phyloP scores from a whole-genome alignment of 2,888 invertebrate species.

The Muschampia plurimacula region DNA sequence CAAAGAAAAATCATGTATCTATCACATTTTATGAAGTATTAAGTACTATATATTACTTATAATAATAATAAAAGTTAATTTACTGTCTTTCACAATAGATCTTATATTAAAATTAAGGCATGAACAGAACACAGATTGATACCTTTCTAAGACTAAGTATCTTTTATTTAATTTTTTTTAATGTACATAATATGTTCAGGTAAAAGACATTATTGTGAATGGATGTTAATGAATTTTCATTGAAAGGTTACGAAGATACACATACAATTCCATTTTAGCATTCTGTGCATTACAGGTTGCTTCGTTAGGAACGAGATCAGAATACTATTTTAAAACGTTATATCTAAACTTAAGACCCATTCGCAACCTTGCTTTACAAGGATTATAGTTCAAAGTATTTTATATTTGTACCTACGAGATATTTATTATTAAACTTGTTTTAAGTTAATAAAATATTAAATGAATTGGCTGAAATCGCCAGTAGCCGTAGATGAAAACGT shows the following conservation, averaged over 20 bases:
- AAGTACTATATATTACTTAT: too few species aligned
- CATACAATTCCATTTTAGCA: conserved; percentile 21
- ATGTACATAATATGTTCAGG: background rate
- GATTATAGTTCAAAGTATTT: background rate
- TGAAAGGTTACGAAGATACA: conserved; percentile 20
- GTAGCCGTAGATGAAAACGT: too few species aligned
- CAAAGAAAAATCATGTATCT: too few species aligned
- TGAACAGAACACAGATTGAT: too few species aligned
- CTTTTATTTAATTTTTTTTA: too few species aligned
- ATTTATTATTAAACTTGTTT: background rate
- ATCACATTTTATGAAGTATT: too few species aligned
- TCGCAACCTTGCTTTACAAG: background rate
- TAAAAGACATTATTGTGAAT: conserved; percentile 2
- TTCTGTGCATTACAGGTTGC: conserved; percentile 14
- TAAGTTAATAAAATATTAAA: too few species aligned
- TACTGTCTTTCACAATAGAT: too few species aligned
- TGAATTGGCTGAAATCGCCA: background rate
- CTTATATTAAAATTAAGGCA: too few species aligned
- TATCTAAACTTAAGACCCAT: conserved; percentile 11
- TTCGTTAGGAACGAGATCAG: conserved; percentile 27
- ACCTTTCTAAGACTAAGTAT: too few species aligned
- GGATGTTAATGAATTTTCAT: conserved; percentile 13
- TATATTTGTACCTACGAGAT: background rate
- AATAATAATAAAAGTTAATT: too few species aligned
- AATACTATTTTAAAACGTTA: conserved; percentile 28